phyloP scores from a whole-genome alignment of 2,888 invertebrate species.

The Torymus auratus region DNA sequence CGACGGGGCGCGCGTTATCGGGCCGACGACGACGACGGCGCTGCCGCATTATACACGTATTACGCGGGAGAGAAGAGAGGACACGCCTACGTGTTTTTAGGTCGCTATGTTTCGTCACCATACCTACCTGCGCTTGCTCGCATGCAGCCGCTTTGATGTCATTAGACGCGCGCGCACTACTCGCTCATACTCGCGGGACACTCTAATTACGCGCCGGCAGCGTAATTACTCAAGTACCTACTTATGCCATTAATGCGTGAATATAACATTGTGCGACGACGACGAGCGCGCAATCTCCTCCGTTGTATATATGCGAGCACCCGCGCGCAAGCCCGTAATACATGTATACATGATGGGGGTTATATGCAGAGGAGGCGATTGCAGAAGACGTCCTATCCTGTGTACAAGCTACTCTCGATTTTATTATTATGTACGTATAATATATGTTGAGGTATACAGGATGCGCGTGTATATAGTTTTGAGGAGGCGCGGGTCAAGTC shows the following conservation, averaged over 20 bases:
- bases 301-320: too few species aligned
- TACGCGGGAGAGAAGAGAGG: constrained; percentile 19
- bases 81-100: constrained; percentile 47
- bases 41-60: neutral
- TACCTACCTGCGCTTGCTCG: neutral
- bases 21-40: neutral
- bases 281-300: constrained; percentile 17
- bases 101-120: constrained; percentile 38
- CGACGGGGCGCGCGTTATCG: neutral
- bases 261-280: constrained; percentile 7
- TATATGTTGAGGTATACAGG: too few species aligned
- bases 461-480: too few species aligned
- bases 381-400: too few species aligned
- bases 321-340: too few species aligned
- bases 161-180: constrained; percentile 9
- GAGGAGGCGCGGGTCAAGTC: too few species aligned
- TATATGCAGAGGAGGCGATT: too few species aligned
- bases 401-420: neutral
- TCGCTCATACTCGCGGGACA: constrained; percentile 10
- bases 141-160: constrained; percentile 29
- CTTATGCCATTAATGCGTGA: constrained; percentile 36
- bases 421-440: neutral
- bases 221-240: constrained; percentile 43
- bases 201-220: constrained; percentile 29
- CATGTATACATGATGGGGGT: too few species aligned